Base-by-base conservation (phyloP, 2,888 invertebrate genomes). In the Flabesymbios commensalis region DNA sequence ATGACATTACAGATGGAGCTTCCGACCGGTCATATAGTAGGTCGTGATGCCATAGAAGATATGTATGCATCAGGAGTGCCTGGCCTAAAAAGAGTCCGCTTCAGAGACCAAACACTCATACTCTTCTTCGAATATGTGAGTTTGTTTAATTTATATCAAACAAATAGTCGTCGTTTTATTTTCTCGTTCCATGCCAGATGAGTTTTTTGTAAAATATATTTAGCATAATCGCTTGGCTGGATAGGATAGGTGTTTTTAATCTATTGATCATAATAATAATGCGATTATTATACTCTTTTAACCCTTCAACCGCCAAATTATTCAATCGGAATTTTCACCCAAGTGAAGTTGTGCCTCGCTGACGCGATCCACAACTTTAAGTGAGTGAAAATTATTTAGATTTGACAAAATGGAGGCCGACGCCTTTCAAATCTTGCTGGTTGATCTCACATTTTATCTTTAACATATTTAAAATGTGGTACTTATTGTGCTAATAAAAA, bases 41-140 rank as follows among this genome's bases (percentile, higher is more conserved):
- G 76, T 71, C 78, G 95, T 76, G 93, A 94, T 83, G 89, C 88
- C 67, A 86, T 97, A 24, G 93, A 95, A 83, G 86, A 86, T 3
- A 94, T 95, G 81, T 92, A 94, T 67, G 85, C 89, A 53, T 89
- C 90, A n/a, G 87, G 88, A 67, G 92, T 93, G 54, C 86, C 88
- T 56, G 90, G 91, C 79, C 86, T 97, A 67, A 90, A 92, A 80
- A 87, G 94, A 65, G 95, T 95, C 47, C 88, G 89, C 74, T 95
- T 90, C 83, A 85, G 87, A 69, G 89, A 90, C 68, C 86, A 88
- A 68, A 93, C 93, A 86, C 89, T 94, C 64, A 84, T 92, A 51
- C 94, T 95, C 85, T 96, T 95, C 83, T 95, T 97, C 80, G 90
- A 93, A 81, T 94, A 90, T 81, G 93, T 94, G 84, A 89, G 90